Conservation (phyloP, 2,113 vertebrate genomes). For the Prunella fulvescens region DNA sequence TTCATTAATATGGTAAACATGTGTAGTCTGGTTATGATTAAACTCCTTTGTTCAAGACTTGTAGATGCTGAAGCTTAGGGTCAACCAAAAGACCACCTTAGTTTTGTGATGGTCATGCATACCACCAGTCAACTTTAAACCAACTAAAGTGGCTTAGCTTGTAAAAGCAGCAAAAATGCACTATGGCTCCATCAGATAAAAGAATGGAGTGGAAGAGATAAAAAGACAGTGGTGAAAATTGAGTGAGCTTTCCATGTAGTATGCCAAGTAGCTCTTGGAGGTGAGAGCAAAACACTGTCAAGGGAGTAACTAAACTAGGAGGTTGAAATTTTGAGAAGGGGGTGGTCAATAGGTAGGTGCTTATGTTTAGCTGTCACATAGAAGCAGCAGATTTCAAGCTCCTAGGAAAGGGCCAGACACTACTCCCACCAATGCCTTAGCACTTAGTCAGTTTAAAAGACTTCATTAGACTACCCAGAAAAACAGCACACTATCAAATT, state of each 20-base stretch:
- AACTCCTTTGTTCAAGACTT: neutral
- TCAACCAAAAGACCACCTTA: neutral
- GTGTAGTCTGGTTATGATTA: neutral
- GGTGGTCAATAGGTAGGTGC: neutral
- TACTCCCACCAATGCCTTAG: neutral
- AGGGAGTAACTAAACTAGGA: neutral
- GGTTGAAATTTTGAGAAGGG: neutral
- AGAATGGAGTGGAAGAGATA: neutral
- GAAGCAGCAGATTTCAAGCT: neutral
- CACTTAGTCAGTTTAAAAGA: slow-evolving; percentile 18
- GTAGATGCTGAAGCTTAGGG: neutral
- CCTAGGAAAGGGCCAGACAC: neutral
- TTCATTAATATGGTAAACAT: neutral
- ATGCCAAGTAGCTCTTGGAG: neutral
- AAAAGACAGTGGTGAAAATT: neutral
- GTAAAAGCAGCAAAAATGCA: neutral
- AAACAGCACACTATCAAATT: slow-evolving; percentile 32
- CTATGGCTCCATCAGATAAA: neutral
- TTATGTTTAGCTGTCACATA: neutral
- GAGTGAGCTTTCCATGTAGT: neutral
- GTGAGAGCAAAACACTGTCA: neutral
- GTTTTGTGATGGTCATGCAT: neutral
- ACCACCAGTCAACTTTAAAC: neutral
- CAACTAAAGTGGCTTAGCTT: neutral
- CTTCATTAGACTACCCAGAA: neutral